A percentile compares a stretch with the other conserved stretches of the same genome.
These are phyloP conservation scores for Ranitomeya variabilis DNA, from an alignment of 2,113 vertebrate species.

Conservation along the genomic window DNA sequence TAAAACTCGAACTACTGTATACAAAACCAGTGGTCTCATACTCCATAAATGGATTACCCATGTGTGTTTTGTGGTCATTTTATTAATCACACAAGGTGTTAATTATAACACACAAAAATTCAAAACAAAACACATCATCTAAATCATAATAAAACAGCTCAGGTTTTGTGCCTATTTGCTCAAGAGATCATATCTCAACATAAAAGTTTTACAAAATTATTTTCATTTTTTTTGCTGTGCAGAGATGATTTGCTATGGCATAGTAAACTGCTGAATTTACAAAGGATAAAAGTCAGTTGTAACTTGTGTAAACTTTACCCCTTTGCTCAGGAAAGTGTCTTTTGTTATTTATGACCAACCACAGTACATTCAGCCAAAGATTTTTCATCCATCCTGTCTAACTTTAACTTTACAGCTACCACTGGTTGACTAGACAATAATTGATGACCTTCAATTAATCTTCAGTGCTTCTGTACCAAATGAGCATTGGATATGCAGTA, in stretches of 20 bases:
- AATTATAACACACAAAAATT: too few relatives aligned
- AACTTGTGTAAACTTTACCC: neutral
- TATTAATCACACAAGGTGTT: too few relatives aligned
- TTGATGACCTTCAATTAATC: conserved; percentile 33
- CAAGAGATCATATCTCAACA: neutral
- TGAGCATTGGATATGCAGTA: neutral
- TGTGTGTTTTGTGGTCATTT: too few relatives aligned
- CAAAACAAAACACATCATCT: too few relatives aligned
- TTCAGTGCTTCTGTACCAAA: neutral
- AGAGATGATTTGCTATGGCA: neutral
- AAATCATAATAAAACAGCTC: too few relatives aligned
- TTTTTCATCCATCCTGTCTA: conserved; percentile 36
- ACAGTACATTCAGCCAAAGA: conserved; percentile 31
- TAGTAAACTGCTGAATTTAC: neutral
- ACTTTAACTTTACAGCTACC: conserved; percentile 22
- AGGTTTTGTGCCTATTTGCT: neutral
- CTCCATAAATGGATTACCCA: too few relatives aligned
- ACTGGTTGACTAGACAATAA: neutral
- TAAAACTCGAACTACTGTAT: too few relatives aligned
- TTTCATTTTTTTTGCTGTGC: neutral
- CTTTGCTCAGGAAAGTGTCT: conserved; percentile 14
- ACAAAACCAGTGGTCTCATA: too few relatives aligned
- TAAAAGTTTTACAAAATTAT: neutral
- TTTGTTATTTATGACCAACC: neutral
- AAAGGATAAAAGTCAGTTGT: neutral